Conservation (phyloP, 1,140 invertebrate genomes). For the Drosophila bifasciata region DNA sequence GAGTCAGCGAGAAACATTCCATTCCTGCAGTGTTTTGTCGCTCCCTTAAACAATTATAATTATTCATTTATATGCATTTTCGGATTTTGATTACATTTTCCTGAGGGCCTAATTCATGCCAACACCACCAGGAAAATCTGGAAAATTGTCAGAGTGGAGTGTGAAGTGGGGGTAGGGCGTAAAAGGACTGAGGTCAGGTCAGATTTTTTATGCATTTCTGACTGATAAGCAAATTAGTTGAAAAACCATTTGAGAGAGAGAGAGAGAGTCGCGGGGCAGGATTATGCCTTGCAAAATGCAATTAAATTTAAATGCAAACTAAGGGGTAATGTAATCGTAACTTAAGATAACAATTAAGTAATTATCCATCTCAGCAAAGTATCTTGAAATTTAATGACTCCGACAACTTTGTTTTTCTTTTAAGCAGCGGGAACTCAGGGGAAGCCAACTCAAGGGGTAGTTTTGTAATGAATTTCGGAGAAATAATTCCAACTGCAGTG, state of each 20-base stretch:
- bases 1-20: conserved; percentile 17
- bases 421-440: neutral
- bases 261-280: too few relatives aligned
- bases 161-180: too few relatives aligned
- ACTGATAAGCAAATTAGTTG: conserved; percentile 4
- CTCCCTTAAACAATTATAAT: conserved; percentile 34
- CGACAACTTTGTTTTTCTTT: too few relatives aligned
- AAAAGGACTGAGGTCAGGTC: conserved; percentile 14
- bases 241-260: neutral
- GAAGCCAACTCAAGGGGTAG: neutral
- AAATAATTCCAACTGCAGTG: conserved; percentile 5
- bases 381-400: conserved; percentile 15
- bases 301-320: conserved; percentile 6
- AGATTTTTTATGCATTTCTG: conserved; percentile 13
- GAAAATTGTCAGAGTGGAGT: neutral
- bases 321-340: neutral
- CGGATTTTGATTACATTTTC: conserved; percentile 43
- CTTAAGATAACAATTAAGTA: conserved; percentile 14
- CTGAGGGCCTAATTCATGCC: neutral
- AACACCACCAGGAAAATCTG: neutral
- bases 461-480: conserved; percentile 3
- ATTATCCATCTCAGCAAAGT: conserved; percentile 4
- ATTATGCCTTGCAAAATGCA: neutral
- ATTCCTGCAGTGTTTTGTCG: conserved; percentile 9
- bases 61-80: conserved; percentile 46